Evolutionary conservation across 2,888 invertebrate species (phyloP), one percentile per base, ranked within the genome.

Genomic region (Agrochola lychnidis): DNA sequence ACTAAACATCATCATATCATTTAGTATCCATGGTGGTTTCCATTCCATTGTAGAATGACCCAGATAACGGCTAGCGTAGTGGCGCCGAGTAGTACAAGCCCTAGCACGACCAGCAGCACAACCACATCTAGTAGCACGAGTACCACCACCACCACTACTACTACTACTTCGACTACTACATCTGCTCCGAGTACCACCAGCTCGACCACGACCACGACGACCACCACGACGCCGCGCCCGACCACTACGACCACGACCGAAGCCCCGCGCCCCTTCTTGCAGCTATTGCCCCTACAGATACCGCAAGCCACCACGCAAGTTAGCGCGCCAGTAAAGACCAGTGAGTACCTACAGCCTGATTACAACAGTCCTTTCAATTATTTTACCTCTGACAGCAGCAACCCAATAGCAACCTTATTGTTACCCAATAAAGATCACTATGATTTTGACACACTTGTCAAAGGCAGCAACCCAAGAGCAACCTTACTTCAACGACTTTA

Each of bases 251-350:
- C 91, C 22, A 91, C 92, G 9, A 91, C 93, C 16, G 91, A 93
- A 82, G 87, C 92, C 63, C 90, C 92, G 79, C 92, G 91, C 36
- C 96, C 96, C 22, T 96, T 94, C 93, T 91, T 96, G 84, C 96
- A 96, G 85, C 90, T 96, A 81, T 90, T 96, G 86, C 97, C 97
- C 42, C 95, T 97, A 85, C 94, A 94, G 84, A 84, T 90, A 69
- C 90, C 91, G 5, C 89, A 89, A 70, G 86, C 89, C 12, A 85
- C 90, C 51, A 90, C 91, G 3, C 89, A 89, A 73, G 84, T 89
- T 36, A 92, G 82, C 70, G 90, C 92, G 14, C 91, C 93, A 16
- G 83, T 89, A 10, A 95, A 94, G 88, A 91, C 93, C 87, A 93
- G 96, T 95, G 88, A 89, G 87, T 67, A 68, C 61, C 36, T 59